phyloP scores from a whole-genome alignment of 2,113 vertebrate genomes.

The Nibea coibor region DNA sequence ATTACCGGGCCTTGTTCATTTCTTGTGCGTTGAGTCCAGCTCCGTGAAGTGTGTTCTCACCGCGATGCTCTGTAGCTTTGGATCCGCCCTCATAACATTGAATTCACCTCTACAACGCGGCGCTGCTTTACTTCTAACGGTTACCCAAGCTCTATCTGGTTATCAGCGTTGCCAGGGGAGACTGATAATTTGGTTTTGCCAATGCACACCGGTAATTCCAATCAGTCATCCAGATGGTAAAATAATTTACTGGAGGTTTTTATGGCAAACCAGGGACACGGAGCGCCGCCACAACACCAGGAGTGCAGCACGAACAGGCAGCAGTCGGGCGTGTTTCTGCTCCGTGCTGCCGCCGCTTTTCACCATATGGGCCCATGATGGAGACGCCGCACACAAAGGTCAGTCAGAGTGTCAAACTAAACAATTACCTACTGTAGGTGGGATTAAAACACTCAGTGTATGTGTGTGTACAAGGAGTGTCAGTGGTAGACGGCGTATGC shows the following conservation, averaged over 20 bases:
- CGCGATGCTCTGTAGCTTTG: background rate
- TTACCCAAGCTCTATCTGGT: constrained; percentile 47
- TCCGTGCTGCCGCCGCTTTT: background rate
- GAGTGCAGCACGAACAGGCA: background rate
- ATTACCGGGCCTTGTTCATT: constrained; percentile 22
- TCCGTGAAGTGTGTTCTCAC: background rate
- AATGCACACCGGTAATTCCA: constrained; percentile 45
- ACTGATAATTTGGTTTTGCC: constrained; percentile 56
- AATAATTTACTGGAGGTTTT: constrained; percentile 65
- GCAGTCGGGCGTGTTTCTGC: constrained; percentile 11
- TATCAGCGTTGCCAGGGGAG: constrained; percentile 40
- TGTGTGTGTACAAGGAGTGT: background rate
- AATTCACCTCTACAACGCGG: constrained; percentile 27
- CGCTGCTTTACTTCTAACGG: constrained; percentile 47
- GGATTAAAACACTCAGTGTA: background rate
- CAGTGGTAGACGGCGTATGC: background rate
- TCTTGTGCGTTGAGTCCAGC: background rate
- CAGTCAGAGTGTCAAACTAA: background rate
- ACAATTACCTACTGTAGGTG: no score
- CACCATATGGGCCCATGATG: background rate
- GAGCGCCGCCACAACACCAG: constrained; percentile 14
- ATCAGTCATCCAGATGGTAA: constrained; percentile 69
- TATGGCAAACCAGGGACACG: constrained; percentile 59
- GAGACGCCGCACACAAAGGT: background rate
- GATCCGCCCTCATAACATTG: constrained; percentile 9